Conservation (phyloP, 2,113 vertebrate species). For the Taurulus bubalis region DNA sequence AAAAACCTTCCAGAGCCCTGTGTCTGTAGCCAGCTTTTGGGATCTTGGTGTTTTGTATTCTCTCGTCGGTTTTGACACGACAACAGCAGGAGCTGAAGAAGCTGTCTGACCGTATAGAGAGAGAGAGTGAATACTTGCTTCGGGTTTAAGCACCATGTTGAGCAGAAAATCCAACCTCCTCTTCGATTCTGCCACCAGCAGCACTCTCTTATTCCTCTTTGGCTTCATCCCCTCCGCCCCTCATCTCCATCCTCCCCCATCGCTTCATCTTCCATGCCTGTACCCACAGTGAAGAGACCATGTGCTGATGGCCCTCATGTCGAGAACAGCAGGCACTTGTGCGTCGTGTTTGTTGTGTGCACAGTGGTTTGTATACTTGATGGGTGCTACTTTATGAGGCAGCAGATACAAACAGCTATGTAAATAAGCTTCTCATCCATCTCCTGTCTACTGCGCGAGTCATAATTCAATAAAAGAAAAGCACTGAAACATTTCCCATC, state of each 20-base stretch:
- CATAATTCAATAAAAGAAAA: slow-evolving; percentile 53
- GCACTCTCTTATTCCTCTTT: slow-evolving; percentile 33
- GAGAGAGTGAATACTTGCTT: slow-evolving; percentile 29
- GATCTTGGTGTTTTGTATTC: slow-evolving; percentile 16
- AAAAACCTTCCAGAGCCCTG: not conserved
- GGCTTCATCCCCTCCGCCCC: slow-evolving; percentile 38
- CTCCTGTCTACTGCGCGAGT: slow-evolving; percentile 43
- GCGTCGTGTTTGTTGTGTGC: slow-evolving; percentile 55
- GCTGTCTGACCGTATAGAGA: slow-evolving; percentile 18
- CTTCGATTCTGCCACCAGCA: slow-evolving; percentile 44
- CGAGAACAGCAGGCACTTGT: slow-evolving; percentile 67
- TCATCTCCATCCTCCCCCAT: slow-evolving; percentile 28
- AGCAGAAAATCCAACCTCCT: slow-evolving; percentile 59
- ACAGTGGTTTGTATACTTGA: slow-evolving; percentile 48
- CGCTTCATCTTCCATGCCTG: slow-evolving; percentile 54
- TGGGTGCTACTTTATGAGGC: slow-evolving; percentile 64
- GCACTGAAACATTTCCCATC: slow-evolving; percentile 17
- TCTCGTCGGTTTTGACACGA: not conserved
- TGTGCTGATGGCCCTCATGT: slow-evolving; percentile 70
- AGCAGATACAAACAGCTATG: slow-evolving; percentile 62
- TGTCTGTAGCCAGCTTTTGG: not conserved
- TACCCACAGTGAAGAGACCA: slow-evolving; percentile 47
- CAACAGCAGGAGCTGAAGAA: slow-evolving; percentile 30
- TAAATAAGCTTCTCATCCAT: slow-evolving; percentile 56
- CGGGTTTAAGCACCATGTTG: slow-evolving; percentile 56